These are phyloP conservation scores for Prunella strophiata DNA, from an alignment of 2,797 vertebrate genomes.

Conservation along the genomic window DNA sequence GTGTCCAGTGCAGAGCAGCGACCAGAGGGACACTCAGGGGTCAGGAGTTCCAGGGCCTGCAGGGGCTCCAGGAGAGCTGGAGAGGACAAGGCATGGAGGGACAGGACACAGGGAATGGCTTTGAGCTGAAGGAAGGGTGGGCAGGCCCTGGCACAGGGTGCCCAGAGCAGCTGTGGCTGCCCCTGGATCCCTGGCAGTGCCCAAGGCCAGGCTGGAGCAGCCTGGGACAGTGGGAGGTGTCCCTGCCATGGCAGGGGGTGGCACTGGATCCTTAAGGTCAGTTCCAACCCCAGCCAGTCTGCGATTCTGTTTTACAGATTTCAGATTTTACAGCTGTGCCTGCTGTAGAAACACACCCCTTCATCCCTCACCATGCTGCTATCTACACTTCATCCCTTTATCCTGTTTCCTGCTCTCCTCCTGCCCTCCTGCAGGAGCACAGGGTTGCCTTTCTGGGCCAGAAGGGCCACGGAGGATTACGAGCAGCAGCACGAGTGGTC, in stretches of 20 bases:
- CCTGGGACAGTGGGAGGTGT: neutral
- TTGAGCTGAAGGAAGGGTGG: too few species aligned
- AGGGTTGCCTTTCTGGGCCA: neutral
- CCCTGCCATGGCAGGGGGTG: neutral
- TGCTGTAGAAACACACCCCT: neutral
- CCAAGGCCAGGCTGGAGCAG: neutral
- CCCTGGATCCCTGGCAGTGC: neutral
- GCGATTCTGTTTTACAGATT: neutral
- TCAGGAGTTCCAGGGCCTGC: neutral
- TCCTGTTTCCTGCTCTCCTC: neutral
- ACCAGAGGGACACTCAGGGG: fast-evolving
- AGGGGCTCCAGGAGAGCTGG: neutral
- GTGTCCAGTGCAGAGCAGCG: neutral
- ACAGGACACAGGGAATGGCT: neutral
- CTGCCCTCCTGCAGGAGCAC: neutral
- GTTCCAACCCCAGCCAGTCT: neutral
- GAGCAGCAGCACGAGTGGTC: neutral
- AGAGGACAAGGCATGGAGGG: neutral
- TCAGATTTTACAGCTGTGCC: neutral
- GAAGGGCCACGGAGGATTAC: neutral
- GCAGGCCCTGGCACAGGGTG: neutral
- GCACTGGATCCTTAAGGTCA: fast-evolving
- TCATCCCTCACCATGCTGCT: neutral
- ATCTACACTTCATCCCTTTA: neutral
- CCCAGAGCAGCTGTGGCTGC: neutral